Percentiles rank a stretch among this genome's conserved stretches.
Evolutionary conservation across 2,888 invertebrate species (phyloP).

Genomic region (Pantelozetes paolii): DNA sequence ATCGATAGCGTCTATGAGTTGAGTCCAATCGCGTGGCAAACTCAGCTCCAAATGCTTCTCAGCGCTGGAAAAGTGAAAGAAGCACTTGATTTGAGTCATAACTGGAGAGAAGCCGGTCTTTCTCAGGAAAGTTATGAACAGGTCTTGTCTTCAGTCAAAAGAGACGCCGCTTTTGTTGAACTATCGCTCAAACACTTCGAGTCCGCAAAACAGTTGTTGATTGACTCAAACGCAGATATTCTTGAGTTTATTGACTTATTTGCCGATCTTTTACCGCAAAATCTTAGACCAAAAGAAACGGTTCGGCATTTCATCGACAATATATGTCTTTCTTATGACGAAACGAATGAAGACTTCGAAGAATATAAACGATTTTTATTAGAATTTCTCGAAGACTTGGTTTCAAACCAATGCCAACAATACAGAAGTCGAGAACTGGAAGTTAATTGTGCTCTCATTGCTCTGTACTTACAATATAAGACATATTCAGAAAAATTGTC

Average conservation of each 20-base stretch:
- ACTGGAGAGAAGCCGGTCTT: slow-evolving; percentile 53
- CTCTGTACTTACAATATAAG: slow-evolving; percentile 53
- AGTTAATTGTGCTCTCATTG: slow-evolving; percentile 55
- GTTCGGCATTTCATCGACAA: slow-evolving; percentile 56
- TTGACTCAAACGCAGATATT: slow-evolving; percentile 54
- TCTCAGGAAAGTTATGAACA: slow-evolving; percentile 53
- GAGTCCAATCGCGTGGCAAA: slow-evolving; percentile 57
- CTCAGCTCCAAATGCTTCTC: slow-evolving; percentile 55
- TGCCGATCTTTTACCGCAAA: slow-evolving; percentile 52
- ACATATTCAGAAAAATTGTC: slow-evolving; percentile 51
- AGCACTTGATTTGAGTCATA: slow-evolving; percentile 56
- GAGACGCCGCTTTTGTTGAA: slow-evolving; percentile 57
- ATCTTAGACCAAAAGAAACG: slow-evolving; percentile 53
- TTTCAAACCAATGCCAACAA: slow-evolving; percentile 49
- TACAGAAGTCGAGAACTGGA: slow-evolving; percentile 48
- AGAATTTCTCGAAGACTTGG: slow-evolving; percentile 52
- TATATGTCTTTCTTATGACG: slow-evolving; percentile 53
- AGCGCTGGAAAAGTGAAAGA: slow-evolving; percentile 55
- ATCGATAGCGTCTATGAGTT: slow-evolving; percentile 55
- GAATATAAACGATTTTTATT: slow-evolving; percentile 54
- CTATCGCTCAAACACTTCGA: slow-evolving; percentile 55
- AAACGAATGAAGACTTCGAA: slow-evolving; percentile 50
- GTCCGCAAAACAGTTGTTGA: slow-evolving; percentile 54
- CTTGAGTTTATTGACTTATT: slow-evolving; percentile 55
- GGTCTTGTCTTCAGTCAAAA: slow-evolving; percentile 52